These are phyloP conservation scores for Aspidoscelis tigris DNA, from an alignment of 2,113 vertebrate genomes.

Conservation along the genomic window DNA sequence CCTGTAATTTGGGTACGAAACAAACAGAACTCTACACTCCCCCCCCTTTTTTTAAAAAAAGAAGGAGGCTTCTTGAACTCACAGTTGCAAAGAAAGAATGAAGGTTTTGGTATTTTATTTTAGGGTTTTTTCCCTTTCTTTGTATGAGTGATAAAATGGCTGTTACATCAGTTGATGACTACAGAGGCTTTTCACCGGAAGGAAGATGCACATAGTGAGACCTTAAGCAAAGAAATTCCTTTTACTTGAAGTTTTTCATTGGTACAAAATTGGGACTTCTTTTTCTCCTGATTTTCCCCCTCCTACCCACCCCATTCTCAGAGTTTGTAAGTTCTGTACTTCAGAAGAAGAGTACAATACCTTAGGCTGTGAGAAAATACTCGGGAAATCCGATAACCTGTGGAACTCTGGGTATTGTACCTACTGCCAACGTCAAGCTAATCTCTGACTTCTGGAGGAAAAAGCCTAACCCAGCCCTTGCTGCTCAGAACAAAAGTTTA, in stretches of 20 bases:
- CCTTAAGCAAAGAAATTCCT: constrained; percentile 68
- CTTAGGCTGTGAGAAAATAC: constrained; percentile 35
- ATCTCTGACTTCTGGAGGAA: constrained; percentile 63
- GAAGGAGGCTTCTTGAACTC: constrained; percentile 47
- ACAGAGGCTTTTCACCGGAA: constrained; percentile 65
- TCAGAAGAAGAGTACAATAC: constrained; percentile 9
- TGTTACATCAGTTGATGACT: constrained; percentile 65
- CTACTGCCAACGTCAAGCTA: constrained; percentile 74
- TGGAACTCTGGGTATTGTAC: constrained; percentile 61
- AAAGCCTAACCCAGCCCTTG: constrained; percentile 53
- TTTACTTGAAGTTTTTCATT: constrained; percentile 86
- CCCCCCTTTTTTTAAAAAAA: constrained; percentile 36
- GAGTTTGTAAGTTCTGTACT: constrained; percentile 28
- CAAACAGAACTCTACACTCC: constrained; percentile 57
- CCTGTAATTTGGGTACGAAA: constrained; percentile 55
- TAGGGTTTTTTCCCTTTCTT: not conserved
- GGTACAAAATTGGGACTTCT: constrained; percentile 69
- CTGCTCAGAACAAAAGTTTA: constrained; percentile 84
- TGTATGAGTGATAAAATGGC: constrained; percentile 49
- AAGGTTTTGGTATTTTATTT: constrained; percentile 46
- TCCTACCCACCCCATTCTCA: constrained; percentile 22
- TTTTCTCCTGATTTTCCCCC: constrained; percentile 37
- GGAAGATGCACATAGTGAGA: constrained; percentile 76
- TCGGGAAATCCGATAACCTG: constrained; percentile 67
- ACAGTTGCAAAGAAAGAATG: constrained; percentile 28